Percentiles rank a stretch among this genome's conserved stretches.
phyloP scores from a whole-genome alignment of 2,888 invertebrate genomes.

The Morinoia aosen region DNA sequence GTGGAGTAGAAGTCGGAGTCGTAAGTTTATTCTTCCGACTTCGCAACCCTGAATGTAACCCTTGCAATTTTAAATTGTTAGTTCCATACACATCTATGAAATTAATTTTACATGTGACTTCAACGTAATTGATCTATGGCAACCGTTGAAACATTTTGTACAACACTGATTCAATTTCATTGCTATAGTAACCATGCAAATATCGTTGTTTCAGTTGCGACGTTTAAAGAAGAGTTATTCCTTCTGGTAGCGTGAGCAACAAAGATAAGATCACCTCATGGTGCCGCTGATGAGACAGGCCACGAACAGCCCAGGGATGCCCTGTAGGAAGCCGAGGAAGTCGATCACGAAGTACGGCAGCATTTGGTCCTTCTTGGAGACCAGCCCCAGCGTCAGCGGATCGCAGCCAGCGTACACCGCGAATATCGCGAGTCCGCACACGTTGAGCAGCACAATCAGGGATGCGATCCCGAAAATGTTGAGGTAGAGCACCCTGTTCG shows the following conservation, averaged over 20 bases:
- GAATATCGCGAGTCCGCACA: slow-evolving; percentile 12
- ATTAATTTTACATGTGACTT: too few relatives aligned
- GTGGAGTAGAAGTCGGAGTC: too few relatives aligned
- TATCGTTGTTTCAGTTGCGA: background rate
- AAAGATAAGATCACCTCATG: background rate
- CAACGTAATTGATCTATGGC: too few relatives aligned
- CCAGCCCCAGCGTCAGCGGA: background rate
- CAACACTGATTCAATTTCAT: background rate
- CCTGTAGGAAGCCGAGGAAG: background rate
- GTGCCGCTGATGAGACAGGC: slow-evolving; percentile 44
- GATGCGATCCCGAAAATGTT: background rate
- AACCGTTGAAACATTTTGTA: too few relatives aligned
- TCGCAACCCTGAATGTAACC: too few relatives aligned
- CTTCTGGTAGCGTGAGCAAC: background rate
- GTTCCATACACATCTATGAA: too few relatives aligned
- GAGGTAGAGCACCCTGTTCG: background rate
- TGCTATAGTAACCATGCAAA: background rate
- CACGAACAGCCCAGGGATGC: slow-evolving; percentile 30
- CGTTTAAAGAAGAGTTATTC: too few relatives aligned
- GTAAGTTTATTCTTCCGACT: too few relatives aligned
- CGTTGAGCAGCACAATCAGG: background rate
- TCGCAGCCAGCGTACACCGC: slow-evolving; percentile 22
- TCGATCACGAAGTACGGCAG: slow-evolving; percentile 29
- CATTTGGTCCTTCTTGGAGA: slow-evolving; percentile 39
- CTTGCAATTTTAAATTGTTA: too few relatives aligned